phyloP scores from a whole-genome alignment of 2,113 vertebrate genomes.

The Tyrannus savana region DNA sequence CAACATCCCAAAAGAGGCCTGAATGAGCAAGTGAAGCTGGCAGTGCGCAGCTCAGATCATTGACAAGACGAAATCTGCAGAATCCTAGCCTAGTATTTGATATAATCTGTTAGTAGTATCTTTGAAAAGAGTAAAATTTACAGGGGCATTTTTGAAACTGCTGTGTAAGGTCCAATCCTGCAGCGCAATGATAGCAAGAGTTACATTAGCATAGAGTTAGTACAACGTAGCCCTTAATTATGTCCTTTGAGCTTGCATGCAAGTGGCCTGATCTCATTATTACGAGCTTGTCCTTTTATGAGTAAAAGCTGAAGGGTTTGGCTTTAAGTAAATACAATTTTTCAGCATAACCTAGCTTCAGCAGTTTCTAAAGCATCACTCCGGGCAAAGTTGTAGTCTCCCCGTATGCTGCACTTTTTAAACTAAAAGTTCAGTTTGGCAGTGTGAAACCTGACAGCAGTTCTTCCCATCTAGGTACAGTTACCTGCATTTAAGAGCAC shows the following conservation, averaged over 20 bases:
- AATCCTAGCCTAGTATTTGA: neutral
- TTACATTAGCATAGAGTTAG: neutral
- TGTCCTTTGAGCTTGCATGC: neutral
- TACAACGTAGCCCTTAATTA: neutral
- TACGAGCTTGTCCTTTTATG: neutral
- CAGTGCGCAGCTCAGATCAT: neutral
- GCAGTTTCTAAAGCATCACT: neutral
- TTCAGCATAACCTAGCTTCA: neutral
- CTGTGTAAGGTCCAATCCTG: neutral
- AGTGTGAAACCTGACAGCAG: neutral
- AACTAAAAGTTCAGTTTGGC: neutral
- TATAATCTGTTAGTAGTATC: neutral
- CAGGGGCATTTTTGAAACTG: neutral
- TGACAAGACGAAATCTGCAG: neutral
- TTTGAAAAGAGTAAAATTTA: neutral
- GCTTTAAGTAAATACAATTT: neutral
- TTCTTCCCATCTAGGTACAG: neutral
- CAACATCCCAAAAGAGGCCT: neutral
- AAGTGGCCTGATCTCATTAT: neutral
- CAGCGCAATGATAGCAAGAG: neutral
- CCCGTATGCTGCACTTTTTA: neutral
- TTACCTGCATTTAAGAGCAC: neutral
- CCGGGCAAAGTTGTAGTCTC: neutral
- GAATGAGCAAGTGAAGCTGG: neutral
- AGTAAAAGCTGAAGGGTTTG: constrained; percentile 17